Evolutionary conservation across 2,797 vertebrate species (phyloP).

Genomic region (Eptatretus atami): DNA sequence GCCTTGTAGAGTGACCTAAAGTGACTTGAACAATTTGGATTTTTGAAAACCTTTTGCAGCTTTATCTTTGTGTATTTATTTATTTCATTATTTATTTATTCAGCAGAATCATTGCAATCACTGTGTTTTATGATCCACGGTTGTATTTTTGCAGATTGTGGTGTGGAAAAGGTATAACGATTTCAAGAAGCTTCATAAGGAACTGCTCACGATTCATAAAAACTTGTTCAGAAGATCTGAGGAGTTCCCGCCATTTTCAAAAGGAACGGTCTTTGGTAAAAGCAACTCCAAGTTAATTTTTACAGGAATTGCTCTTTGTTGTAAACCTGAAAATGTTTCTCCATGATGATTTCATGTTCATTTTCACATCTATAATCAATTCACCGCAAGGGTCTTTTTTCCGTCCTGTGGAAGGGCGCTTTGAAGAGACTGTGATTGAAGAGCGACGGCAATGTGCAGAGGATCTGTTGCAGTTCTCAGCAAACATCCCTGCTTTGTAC

Average conservation of each 20-base stretch:
- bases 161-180: slow-evolving; percentile 4
- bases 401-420: slow-evolving; percentile 25
- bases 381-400: too few species aligned
- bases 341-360: background rate
- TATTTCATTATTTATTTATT: too few species aligned
- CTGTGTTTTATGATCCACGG: background rate
- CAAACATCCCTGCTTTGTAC: slow-evolving; percentile 65
- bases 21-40: slow-evolving; percentile 9
- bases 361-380: too few species aligned
- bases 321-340: background rate
- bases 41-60: slow-evolving; percentile 8
- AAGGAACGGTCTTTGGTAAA: slow-evolving; percentile 1
- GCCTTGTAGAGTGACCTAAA: too few species aligned
- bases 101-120: background rate
- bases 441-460: slow-evolving; percentile 83
- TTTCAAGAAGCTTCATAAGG: slow-evolving; percentile 4
- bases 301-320: background rate
- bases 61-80: slow-evolving; percentile 16
- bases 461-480: slow-evolving; percentile 83
- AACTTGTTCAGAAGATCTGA: slow-evolving; percentile 1
- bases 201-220: background rate
- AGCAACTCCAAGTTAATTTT: background rate
- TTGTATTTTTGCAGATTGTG: slow-evolving; percentile 5
- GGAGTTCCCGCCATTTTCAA: slow-evolving; percentile 3
- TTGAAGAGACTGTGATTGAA: slow-evolving; percentile 69